Conservation (phyloP, 1,140 invertebrate genomes). For the Drosophila santomea region DNA sequence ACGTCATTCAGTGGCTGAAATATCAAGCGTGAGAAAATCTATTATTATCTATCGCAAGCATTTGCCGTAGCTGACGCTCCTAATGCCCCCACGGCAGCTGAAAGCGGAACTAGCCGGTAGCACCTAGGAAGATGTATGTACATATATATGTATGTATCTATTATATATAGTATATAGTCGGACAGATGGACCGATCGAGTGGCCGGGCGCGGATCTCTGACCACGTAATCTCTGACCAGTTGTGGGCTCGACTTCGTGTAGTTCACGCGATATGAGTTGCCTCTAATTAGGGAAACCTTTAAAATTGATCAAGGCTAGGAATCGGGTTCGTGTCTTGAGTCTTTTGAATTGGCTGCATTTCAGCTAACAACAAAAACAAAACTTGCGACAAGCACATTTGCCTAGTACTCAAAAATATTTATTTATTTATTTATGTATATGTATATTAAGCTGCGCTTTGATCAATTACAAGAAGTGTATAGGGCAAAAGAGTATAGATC, state of each 20-base stretch:
- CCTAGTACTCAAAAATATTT: not conserved
- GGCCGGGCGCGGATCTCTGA: not conserved
- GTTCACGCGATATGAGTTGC: slow-evolving; percentile 19
- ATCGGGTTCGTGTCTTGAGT: slow-evolving; percentile 23
- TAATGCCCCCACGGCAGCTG: slow-evolving; percentile 51
- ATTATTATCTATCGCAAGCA: slow-evolving; percentile 74
- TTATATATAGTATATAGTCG: slow-evolving; percentile 13
- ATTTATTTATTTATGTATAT: not conserved
- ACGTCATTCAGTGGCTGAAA: slow-evolving; percentile 80
- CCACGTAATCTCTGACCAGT: slow-evolving; percentile 38
- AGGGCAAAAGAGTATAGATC: not conserved
- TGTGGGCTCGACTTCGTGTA: slow-evolving; percentile 29
- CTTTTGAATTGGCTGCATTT: slow-evolving; percentile 8
- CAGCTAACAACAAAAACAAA: too few species aligned
- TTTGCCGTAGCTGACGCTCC: slow-evolving; percentile 51
- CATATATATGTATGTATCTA: slow-evolving; percentile 6
- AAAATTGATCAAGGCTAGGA: slow-evolving; percentile 3
- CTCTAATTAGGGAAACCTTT: slow-evolving; percentile 25
- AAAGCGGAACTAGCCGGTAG: slow-evolving; percentile 59
- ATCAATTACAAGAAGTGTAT: too few species aligned
- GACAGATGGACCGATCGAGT: slow-evolving; percentile 14
- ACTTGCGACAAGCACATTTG: too few species aligned
- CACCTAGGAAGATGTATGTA: slow-evolving; percentile 22
- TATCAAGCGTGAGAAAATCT: slow-evolving; percentile 83
- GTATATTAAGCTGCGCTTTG: too few species aligned